Evolutionary conservation across 2,888 invertebrate species (phyloP).

Genomic region (Poecilobothrus nobilitatus): DNA sequence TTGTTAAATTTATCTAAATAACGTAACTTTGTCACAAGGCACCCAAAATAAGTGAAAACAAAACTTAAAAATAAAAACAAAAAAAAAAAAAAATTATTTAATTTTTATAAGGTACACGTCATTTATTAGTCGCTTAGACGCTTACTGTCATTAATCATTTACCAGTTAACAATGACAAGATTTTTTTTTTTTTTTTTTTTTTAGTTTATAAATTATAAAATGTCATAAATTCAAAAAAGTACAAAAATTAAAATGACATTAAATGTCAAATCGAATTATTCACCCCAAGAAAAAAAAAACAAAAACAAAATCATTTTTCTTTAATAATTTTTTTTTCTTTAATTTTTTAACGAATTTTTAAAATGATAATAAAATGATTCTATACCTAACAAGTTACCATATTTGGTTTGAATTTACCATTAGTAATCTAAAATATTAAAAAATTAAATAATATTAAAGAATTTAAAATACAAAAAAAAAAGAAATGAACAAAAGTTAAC

Average conservation of each 20-base stretch:
- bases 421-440: not conserved
- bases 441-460: not conserved
- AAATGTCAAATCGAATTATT: slow-evolving; percentile 1
- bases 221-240: not conserved
- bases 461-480: not conserved
- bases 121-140: not conserved
- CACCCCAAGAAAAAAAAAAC: not conserved
- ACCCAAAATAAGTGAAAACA: too few relatives aligned
- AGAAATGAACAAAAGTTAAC: not conserved
- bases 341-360: not conserved
- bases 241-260: not conserved
- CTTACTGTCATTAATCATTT: not conserved
- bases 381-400: not conserved
- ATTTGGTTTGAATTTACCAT: not conserved
- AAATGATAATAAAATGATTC: not conserved
- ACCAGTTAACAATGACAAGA: not conserved
- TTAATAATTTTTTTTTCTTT: not conserved
- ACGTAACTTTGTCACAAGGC: too few relatives aligned
- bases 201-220: too few relatives aligned
- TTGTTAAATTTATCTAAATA: too few relatives aligned
- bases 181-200: not conserved
- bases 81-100: too few relatives aligned
- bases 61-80: too few relatives aligned
- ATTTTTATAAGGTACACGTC: not conserved
- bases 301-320: too few relatives aligned